These are phyloP conservation scores for Tamandua tetradactyla DNA, from an alignment of 2,797 vertebrate species.

Conservation along the genomic window DNA sequence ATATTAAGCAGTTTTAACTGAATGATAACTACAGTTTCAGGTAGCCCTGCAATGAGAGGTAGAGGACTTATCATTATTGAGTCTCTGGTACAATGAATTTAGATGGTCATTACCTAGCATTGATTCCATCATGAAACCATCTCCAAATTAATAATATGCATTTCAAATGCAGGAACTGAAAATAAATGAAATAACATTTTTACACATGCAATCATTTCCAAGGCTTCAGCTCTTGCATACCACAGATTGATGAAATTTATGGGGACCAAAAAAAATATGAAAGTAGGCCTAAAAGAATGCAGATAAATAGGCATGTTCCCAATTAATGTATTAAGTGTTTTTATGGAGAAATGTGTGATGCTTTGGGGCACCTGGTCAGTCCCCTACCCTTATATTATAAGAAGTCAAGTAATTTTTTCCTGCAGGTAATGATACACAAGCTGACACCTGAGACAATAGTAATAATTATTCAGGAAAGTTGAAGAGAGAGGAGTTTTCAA, in stretches of 20 bases:
- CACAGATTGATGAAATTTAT: too few species aligned
- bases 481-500: neutral
- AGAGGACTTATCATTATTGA: too few species aligned
- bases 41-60: too few species aligned
- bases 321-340: neutral
- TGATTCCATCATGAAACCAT: too few species aligned
- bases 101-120: too few species aligned
- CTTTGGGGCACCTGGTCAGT: neutral
- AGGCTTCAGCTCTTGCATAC: neutral
- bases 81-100: too few species aligned
- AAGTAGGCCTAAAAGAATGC: neutral
- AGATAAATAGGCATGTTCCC: neutral
- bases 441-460: neutral
- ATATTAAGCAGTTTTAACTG: too few species aligned
- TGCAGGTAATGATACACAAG: neutral
- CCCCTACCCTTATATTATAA: neutral
- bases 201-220: too few species aligned
- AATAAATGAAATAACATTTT: neutral
- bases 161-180: neutral
- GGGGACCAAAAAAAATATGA: too few species aligned
- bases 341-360: neutral
- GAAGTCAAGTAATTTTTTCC: neutral
- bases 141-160: neutral
- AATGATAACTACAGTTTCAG: too few species aligned
- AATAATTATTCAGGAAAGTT: neutral